Conservation (phyloP, 30 jellyfish, hydroid and myxozoan genomes). For the Turritopsis rubra region DNA sequence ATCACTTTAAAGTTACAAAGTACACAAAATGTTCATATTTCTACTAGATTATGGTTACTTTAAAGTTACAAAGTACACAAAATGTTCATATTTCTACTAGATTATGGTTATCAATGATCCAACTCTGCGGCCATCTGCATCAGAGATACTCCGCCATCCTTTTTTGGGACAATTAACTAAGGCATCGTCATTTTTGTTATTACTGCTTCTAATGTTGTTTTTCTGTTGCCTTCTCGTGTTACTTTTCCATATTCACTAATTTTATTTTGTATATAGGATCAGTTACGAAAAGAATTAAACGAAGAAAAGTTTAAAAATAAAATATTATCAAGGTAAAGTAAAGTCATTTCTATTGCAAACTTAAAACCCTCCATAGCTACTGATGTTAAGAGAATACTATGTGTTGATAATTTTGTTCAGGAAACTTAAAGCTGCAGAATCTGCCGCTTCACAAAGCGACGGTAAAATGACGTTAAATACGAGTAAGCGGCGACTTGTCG, state of each 20-base stretch:
- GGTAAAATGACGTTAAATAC: slow-evolving; percentile 4
- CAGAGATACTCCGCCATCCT: slow-evolving; percentile 54
- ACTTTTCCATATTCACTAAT: background rate
- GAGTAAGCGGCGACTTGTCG: slow-evolving; percentile 49
- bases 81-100: too few species aligned
- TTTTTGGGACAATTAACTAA: slow-evolving; percentile 59
- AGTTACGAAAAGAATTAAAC: slow-evolving; percentile 68
- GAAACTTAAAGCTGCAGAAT: slow-evolving; percentile 32
- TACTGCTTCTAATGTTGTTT: background rate
- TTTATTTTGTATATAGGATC: slow-evolving; percentile 44
- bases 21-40: too few species aligned
- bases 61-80: too few species aligned
- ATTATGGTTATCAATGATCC: slow-evolving; percentile 45
- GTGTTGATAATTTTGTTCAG: too few species aligned
- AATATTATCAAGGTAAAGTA: slow-evolving; percentile 70
- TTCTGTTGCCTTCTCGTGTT: background rate
- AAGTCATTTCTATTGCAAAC: too few species aligned
- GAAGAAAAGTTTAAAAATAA: slow-evolving; percentile 77
- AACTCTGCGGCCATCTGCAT: slow-evolving; percentile 62
- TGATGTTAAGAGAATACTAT: too few species aligned
- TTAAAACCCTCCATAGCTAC: too few species aligned
- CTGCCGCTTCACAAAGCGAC: slow-evolving; percentile 3
- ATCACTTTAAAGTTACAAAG: too few species aligned
- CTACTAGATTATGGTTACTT: slow-evolving; percentile 34
- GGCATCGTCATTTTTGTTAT: background rate